Percentiles rank a stretch among this genome's conserved stretches.
Evolutionary conservation across 2,888 invertebrate species (phyloP).

Genomic region (Aphidius colemani): DNA sequence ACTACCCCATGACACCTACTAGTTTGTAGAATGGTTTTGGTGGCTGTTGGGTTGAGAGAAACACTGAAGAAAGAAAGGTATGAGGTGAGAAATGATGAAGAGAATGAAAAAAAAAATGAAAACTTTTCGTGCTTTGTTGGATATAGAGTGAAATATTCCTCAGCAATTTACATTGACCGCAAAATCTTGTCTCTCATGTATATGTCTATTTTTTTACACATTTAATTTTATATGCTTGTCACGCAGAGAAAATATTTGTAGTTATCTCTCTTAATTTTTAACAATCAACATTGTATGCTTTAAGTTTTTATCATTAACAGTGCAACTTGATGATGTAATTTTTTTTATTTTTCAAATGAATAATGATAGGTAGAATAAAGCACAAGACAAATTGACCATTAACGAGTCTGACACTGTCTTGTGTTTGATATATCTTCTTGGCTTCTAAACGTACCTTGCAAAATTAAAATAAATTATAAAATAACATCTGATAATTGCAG

Average conservation of each 20-base stretch:
- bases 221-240: background rate
- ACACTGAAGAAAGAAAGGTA: no score
- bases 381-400: no score
- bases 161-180: constrained; percentile 48
- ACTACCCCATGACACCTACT: background rate
- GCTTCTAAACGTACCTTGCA: no score
- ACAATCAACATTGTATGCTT: background rate
- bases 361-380: no score
- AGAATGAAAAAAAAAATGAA: background rate
- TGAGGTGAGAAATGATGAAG: constrained; percentile 10
- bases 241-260: background rate
- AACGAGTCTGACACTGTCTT: no score
- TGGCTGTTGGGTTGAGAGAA: background rate
- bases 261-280: background rate
- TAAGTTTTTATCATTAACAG: no score
- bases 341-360: no score
- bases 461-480: no score
- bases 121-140: constrained; percentile 23
- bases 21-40: constrained; percentile 3
- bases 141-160: constrained; percentile 47
- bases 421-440: no score
- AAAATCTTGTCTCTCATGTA: constrained; percentile 35
- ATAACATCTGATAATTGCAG: no score
- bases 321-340: no score
- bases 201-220: constrained; percentile 21